phyloP scores from a whole-genome alignment of 2,797 vertebrate species.

The Enteromius argenteus region DNA sequence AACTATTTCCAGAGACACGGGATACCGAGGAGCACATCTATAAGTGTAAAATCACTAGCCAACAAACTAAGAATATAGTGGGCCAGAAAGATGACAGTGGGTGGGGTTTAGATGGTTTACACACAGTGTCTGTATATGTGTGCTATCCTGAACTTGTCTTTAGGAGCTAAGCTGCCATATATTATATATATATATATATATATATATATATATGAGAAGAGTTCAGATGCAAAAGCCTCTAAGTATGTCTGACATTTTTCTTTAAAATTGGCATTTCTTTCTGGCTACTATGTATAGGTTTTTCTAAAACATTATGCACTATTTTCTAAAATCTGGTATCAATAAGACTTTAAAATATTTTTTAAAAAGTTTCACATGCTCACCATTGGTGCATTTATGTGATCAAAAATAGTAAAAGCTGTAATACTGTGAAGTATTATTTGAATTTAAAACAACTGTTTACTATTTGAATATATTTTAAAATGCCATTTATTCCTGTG shows the following conservation, averaged over 20 bases:
- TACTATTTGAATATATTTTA: not conserved
- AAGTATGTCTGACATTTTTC: too few species aligned
- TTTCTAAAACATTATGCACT: not conserved
- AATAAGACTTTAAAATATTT: not conserved
- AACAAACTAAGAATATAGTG: constrained; percentile 35
- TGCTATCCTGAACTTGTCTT: constrained; percentile 6
- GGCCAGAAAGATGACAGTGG: constrained; percentile 27
- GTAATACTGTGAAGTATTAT: not conserved
- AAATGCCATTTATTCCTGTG: not conserved
- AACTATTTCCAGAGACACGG: constrained; percentile 53
- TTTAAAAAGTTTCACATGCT: not conserved
- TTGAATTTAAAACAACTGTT: not conserved
- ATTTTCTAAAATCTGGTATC: not conserved
- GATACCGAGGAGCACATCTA: constrained; percentile 34
- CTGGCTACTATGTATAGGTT: too few species aligned
- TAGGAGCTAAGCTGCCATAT: not conserved
- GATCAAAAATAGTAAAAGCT: not conserved
- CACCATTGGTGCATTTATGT: not conserved
- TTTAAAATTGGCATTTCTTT: too few species aligned
- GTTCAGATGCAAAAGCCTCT: too few species aligned
- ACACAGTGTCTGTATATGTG: constrained; percentile 8
- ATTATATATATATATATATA: constrained; percentile 26
- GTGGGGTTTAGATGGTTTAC: constrained; percentile 29
- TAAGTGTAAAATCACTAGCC: constrained; percentile 52
- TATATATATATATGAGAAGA: not conserved